Percentiles rank a stretch among this genome's conserved stretches.
These are phyloP conservation scores for Nemotelus pantherinus DNA, from an alignment of 2,888 invertebrate species.

Conservation along the genomic window DNA sequence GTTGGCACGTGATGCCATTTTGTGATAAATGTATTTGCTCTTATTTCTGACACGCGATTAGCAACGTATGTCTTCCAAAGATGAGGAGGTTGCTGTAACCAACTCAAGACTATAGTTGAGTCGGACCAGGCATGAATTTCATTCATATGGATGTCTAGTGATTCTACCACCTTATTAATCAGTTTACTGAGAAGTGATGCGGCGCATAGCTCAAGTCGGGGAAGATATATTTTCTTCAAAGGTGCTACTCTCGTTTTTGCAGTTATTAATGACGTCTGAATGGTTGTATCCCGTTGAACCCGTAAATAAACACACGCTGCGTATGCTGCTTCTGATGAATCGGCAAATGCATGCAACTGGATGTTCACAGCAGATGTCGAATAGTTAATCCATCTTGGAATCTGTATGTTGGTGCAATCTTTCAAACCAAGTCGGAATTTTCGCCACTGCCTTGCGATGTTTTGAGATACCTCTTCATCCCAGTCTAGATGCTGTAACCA, in stretches of 20 bases:
- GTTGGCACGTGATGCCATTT: not conserved
- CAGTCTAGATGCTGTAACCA: slow-evolving; percentile 53
- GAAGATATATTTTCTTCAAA: no score
- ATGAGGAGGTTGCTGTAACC: not conserved
- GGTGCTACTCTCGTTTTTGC: no score
- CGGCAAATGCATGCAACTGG: slow-evolving; percentile 51
- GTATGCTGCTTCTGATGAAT: slow-evolving; percentile 52
- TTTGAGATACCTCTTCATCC: slow-evolving; percentile 49
- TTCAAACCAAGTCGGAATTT: not conserved
- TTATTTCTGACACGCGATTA: not conserved
- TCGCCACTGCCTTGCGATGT: slow-evolving; percentile 27
- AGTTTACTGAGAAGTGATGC: slow-evolving; percentile 37
- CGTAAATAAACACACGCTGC: slow-evolving; percentile 46
- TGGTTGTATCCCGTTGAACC: no score
- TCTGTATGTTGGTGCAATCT: not conserved
- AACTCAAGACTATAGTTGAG: no score
- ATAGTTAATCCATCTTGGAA: not conserved
- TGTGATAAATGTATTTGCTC: no score
- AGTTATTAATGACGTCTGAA: no score
- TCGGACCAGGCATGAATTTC: no score
- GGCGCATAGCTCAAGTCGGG: no score
- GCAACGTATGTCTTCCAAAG: not conserved
- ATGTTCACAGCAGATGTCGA: not conserved
- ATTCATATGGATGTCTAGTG: not conserved
- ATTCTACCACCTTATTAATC: slow-evolving; percentile 9